Conservation (phyloP, 1,140 invertebrate genomes). For the Eueides isabella region DNA sequence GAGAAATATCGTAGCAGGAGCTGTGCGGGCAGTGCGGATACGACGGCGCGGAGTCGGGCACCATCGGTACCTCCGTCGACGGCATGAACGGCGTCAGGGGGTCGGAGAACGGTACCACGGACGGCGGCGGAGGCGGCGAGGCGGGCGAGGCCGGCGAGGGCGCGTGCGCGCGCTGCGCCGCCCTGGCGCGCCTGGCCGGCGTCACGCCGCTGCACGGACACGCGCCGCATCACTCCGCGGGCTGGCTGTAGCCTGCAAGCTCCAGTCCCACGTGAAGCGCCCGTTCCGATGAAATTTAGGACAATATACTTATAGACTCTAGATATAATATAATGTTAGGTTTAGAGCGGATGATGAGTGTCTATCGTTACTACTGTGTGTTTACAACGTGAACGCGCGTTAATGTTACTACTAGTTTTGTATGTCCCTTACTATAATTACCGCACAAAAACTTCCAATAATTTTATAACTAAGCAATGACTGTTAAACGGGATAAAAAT, state of each 20-base stretch:
- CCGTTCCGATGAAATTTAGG: neutral
- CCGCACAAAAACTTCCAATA: conserved; percentile 10
- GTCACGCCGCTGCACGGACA: conserved; percentile 75
- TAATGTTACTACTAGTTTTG: neutral
- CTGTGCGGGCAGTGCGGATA: conserved; percentile 54
- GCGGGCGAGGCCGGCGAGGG: conserved; percentile 33
- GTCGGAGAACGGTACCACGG: conserved; percentile 45
- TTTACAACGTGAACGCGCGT: neutral
- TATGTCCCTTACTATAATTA: neutral
- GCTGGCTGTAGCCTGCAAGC: conserved; percentile 62
- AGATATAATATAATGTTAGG: neutral
- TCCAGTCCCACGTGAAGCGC: neutral
- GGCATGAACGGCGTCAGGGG: neutral
- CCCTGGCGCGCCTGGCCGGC: conserved; percentile 67
- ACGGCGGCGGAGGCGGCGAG: conserved; percentile 55
- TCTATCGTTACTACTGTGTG: neutral
- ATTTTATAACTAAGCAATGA: neutral
- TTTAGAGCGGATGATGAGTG: neutral
- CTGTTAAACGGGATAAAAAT: neutral
- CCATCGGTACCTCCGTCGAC: neutral
- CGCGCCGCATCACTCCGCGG: conserved; percentile 74
- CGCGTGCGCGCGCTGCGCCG: conserved; percentile 62
- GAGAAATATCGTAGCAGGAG: conserved; percentile 31
- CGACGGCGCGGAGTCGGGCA: conserved; percentile 31
- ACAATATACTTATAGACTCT: neutral